Base-by-base conservation (phyloP, 2,888 invertebrate genomes). In the Acanthacorydalis orientalis region DNA sequence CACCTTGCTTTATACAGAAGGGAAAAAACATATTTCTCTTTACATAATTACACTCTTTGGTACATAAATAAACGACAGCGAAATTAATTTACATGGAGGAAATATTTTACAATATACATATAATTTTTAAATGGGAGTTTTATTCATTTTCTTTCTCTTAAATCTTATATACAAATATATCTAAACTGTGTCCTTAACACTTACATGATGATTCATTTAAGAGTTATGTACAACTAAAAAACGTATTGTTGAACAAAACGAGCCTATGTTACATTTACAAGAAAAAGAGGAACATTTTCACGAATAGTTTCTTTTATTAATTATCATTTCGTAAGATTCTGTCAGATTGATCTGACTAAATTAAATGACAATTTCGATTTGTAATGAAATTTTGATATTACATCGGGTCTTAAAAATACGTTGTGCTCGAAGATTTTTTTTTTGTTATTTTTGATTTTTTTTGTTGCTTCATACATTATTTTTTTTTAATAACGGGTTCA, bases 11-110 rank as follows among this genome's bases (percentile, higher is more conserved):
- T 23, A 23, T 23, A 23, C 23, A 23, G 23, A 23, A 6, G 23
- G 23, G n/a, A n/a, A 23, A 23, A 23, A 23, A 23, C 23, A 23
- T 23, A 23, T 23, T 23, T 37, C 14, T 37, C 14, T 42, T 16
- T 34, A 44, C 34, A 44, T 44, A 34, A 34, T 44, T 44, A 44
- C 44, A 44, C 15, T 44, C 44, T 44, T 44, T 44, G 44, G 44
- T 44, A 44, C 44, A 44, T 44, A 44, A 44, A 44, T 44, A 31
- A 44, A 16, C 23, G 23, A 23, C 38, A 38, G 15, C 15, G 4
- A 38, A 38, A 14, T 14, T 15, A 38, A 15, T 38, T 38, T 38
- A 8, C 15, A 8, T 15, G 15, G 38, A 15, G 14, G 14, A 14
- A 38, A 38, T 38, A 38, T 35, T n/a, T 38, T 15, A 38, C 14